Conservation (phyloP, 1,140 invertebrate genomes). For the Atta colombica region DNA sequence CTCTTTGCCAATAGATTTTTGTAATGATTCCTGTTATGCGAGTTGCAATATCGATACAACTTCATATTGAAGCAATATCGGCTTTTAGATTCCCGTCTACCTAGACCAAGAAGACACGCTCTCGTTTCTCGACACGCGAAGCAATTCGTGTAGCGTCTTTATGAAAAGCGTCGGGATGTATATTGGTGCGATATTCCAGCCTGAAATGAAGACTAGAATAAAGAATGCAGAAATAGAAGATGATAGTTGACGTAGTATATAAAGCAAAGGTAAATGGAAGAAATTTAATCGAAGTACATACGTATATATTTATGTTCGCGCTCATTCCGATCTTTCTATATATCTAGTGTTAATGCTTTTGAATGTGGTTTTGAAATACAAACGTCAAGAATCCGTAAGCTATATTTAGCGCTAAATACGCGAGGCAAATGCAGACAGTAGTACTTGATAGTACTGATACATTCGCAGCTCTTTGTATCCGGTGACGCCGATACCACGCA, state of each 20-base stretch:
- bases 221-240: background rate
- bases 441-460: background rate
- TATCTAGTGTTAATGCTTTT: background rate
- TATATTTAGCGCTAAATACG: background rate
- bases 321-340: background rate
- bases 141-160: slow-evolving; percentile 44
- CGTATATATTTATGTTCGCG: background rate
- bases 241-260: background rate
- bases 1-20: slow-evolving; percentile 39
- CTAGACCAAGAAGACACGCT: slow-evolving; percentile 31
- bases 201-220: slow-evolving; percentile 21
- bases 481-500: slow-evolving; percentile 45
- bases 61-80: slow-evolving; percentile 59
- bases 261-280: background rate
- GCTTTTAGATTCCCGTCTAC: slow-evolving; percentile 29
- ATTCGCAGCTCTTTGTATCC: slow-evolving; percentile 41
- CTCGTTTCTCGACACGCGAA: slow-evolving; percentile 51
- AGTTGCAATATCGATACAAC: slow-evolving; percentile 55
- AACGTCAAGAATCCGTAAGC: background rate
- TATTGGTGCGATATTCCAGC: slow-evolving; percentile 29
- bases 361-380: background rate
- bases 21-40: slow-evolving; percentile 49
- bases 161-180: slow-evolving; percentile 26
- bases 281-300: background rate
- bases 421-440: background rate